These are phyloP conservation scores for Progne subis DNA, from an alignment of 2,113 vertebrate genomes.

Conservation along the genomic window DNA sequence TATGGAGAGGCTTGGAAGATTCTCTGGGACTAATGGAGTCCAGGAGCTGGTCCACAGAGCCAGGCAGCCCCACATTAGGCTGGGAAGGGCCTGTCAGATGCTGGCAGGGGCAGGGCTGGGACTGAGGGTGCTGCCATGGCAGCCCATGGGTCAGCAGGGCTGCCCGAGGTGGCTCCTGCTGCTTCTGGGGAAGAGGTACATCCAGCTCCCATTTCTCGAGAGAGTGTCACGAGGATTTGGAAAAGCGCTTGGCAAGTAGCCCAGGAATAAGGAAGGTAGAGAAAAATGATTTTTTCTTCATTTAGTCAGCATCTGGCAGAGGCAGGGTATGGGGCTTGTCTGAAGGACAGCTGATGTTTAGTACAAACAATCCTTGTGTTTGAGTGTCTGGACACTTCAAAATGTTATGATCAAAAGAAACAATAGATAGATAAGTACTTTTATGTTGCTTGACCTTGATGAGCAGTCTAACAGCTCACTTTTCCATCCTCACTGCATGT, in stretches of 20 bases:
- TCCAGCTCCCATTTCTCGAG: accelerated
- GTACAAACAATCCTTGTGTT: not conserved
- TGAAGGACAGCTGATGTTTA: not conserved
- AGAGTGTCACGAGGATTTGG: not conserved
- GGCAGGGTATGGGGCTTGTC: not conserved
- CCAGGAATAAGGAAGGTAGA: not conserved
- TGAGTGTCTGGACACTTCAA: not conserved
- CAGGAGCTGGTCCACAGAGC: not conserved
- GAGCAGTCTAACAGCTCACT: not conserved
- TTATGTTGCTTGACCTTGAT: not conserved
- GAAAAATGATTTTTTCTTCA: not conserved
- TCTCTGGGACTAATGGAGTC: not conserved
- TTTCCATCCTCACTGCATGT: not conserved
- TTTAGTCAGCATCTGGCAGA: conserved; percentile 5
- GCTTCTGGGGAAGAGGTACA: not conserved
- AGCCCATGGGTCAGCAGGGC: not conserved
- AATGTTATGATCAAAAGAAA: conserved; percentile 10
- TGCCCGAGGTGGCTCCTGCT: not conserved
- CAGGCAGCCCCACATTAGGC: not conserved
- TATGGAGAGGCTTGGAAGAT: accelerated
- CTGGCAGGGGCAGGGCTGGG: not conserved
- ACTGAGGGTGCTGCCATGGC: accelerated
- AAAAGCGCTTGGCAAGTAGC: not conserved
- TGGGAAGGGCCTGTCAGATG: not conserved
- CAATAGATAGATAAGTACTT: not conserved